Evolutionary conservation across 2,888 invertebrate species (phyloP).

Genomic region (Trachelus iudaicus): DNA sequence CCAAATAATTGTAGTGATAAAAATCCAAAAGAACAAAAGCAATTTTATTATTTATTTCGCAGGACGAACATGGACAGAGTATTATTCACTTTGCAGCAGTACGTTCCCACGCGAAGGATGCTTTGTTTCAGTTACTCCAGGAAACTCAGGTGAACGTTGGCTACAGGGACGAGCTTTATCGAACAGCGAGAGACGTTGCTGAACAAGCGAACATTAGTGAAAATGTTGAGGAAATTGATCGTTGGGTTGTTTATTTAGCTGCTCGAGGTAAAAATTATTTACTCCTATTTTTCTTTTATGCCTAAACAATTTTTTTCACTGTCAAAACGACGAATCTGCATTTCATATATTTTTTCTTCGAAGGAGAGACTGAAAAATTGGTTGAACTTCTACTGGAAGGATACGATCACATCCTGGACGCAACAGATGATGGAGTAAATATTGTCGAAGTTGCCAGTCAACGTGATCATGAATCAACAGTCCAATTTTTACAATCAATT

Average conservation of each 20-base stretch:
- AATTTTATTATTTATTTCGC: slow-evolving; percentile 26
- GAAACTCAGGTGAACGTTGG: slow-evolving; percentile 85
- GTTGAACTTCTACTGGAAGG: slow-evolving; percentile 82
- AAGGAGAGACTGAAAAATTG: slow-evolving; percentile 75
- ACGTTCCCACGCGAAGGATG: slow-evolving; percentile 82
- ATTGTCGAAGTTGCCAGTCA: slow-evolving; percentile 78
- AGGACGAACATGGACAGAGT: slow-evolving; percentile 92
- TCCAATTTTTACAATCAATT: slow-evolving; percentile 77
- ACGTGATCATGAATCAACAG: slow-evolving; percentile 76
- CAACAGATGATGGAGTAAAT: slow-evolving; percentile 76
- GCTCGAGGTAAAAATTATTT: slow-evolving; percentile 73
- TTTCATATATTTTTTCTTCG: slow-evolving; percentile 17
- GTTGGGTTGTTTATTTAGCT: slow-evolving; percentile 81
- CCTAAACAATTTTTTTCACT: neutral
- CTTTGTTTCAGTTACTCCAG: slow-evolving; percentile 81
- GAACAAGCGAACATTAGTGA: slow-evolving; percentile 81
- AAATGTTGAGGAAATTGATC: slow-evolving; percentile 85
- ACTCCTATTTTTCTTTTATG: neutral
- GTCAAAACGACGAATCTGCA: neutral
- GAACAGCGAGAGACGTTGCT: slow-evolving; percentile 88
- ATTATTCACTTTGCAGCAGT: slow-evolving; percentile 90
- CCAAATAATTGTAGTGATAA: neutral
- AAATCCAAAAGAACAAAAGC: neutral
- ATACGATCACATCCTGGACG: slow-evolving; percentile 87
- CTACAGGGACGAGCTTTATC: slow-evolving; percentile 86